Base-by-base conservation (phyloP, 2,888 invertebrate species). In the Scaptomyza parva region DNA sequence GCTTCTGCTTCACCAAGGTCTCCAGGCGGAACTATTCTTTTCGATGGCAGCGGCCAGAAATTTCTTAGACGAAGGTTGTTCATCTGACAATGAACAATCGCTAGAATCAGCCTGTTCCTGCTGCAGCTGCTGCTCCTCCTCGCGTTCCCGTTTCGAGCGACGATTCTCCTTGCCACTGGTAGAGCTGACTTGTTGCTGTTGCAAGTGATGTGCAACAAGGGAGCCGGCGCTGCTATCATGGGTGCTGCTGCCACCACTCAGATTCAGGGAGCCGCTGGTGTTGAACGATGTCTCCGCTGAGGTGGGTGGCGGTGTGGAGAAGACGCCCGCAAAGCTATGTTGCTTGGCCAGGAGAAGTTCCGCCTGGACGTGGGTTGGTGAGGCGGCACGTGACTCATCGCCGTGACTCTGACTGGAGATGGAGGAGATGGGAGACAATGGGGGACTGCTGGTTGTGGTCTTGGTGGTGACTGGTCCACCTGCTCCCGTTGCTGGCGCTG, bases 361-460 rank as follows among this genome's bases (percentile, higher is more conserved):
- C 6, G 83, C 66, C 9, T 77, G 78, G 0, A 48, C 60, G 14
- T 20, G 33, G 1, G 74, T 44, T 5, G 88, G 82, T 4, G 82
- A 82, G 9, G 68, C 68, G 12, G 86, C 72, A 0, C 88, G 90
- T 53, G 95, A 95, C 71, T 95, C 95, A 12, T 93, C 93, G 37
- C 92, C 92, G 74, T 94, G 94, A 51, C 95, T 95, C 76, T 94
- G 94, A 61, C 95, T 95, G 6, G 95, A 95, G 43, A 94, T 94
- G 45, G 95, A 95, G 0, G 95, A 95, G 17, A 95, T 91, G 0
- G 96, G 96, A 80, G 96, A 96, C 12, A 95, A 87, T 0, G 95
- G 94, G 0, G 96, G 96, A 86, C 95, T 95, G 62, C 93, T 87
- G 8, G 88, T 77, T 20, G 83, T 84, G 22, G 53, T 67, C 53